Evolutionary conservation across 35 echinoderm and acorn worm genomes (phyloP).

Genomic region (Acanthaster planci): DNA sequence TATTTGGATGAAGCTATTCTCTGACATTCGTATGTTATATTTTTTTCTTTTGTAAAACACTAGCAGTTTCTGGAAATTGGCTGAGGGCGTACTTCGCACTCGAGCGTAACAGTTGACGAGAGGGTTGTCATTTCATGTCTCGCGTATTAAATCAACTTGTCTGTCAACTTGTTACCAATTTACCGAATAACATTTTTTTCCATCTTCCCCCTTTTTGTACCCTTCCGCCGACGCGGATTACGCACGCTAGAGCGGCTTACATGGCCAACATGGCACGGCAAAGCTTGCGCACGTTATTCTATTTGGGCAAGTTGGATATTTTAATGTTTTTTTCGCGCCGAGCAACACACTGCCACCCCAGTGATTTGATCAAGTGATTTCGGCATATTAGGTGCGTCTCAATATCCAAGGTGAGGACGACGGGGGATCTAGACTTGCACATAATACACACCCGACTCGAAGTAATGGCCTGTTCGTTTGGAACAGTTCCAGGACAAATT

Average conservation of each 20-base stretch:
- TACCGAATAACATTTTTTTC: no score
- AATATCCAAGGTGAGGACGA: background rate
- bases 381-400: background rate
- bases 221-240: constrained; percentile 5
- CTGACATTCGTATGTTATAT: no score
- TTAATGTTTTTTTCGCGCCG: background rate
- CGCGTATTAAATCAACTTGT: constrained; percentile 1
- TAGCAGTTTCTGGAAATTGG: no score
- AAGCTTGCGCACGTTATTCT: constrained; percentile 1
- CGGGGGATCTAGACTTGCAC: background rate
- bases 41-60: no score
- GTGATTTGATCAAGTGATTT: constrained; percentile 21
- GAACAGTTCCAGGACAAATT: constrained; percentile 13
- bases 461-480: constrained; percentile 2
- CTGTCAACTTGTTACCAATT: constrained; percentile 18
- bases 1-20: no score
- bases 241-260: background rate
- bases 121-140: no score
- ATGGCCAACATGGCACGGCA: background rate
- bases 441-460: background rate
- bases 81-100: no score
- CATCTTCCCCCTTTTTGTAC: no score
- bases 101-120: no score
- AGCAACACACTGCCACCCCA: background rate
- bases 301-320: background rate